These are phyloP conservation scores for Sarcophaga peregrina DNA, from an alignment of 1,140 invertebrate species.

Conservation along the genomic window DNA sequence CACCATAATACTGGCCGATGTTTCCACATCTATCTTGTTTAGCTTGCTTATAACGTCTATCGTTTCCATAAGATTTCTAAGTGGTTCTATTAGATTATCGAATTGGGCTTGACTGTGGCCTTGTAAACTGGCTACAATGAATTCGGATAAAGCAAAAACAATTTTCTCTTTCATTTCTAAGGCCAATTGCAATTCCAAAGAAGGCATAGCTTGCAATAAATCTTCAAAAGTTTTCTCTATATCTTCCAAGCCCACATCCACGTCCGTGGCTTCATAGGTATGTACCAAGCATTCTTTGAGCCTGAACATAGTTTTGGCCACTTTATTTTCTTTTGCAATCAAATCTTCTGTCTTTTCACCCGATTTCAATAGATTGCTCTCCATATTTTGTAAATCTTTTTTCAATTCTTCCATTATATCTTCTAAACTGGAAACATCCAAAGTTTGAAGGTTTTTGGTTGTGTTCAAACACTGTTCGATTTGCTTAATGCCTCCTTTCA, in stretches of 20 bases:
- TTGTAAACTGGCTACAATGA: slow-evolving; percentile 44
- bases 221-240: slow-evolving; percentile 63
- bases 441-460: slow-evolving; percentile 47
- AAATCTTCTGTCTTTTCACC: slow-evolving; percentile 47
- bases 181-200: slow-evolving; percentile 57
- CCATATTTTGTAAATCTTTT: slow-evolving; percentile 54
- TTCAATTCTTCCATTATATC: slow-evolving; percentile 59
- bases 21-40: slow-evolving; percentile 55
- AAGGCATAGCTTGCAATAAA: slow-evolving; percentile 56
- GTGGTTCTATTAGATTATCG: slow-evolving; percentile 43
- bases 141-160: slow-evolving; percentile 29
- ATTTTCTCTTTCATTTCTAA: slow-evolving; percentile 58
- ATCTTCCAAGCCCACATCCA: slow-evolving; percentile 59
- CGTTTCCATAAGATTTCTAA: slow-evolving; percentile 50
- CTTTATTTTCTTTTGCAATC: slow-evolving; percentile 53
- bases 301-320: slow-evolving; percentile 61
- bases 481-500: slow-evolving; percentile 60
- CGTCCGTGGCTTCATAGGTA: slow-evolving; percentile 56
- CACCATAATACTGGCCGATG: slow-evolving; percentile 54
- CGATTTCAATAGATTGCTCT: slow-evolving; percentile 50
- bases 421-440: slow-evolving; percentile 53
- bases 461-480: slow-evolving; percentile 55
- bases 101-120: slow-evolving; percentile 32
- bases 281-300: slow-evolving; percentile 63
- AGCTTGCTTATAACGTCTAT: slow-evolving; percentile 49